phyloP scores from a whole-genome alignment of 2,113 vertebrate species.

The Rhinopomastus cyanomelas region DNA sequence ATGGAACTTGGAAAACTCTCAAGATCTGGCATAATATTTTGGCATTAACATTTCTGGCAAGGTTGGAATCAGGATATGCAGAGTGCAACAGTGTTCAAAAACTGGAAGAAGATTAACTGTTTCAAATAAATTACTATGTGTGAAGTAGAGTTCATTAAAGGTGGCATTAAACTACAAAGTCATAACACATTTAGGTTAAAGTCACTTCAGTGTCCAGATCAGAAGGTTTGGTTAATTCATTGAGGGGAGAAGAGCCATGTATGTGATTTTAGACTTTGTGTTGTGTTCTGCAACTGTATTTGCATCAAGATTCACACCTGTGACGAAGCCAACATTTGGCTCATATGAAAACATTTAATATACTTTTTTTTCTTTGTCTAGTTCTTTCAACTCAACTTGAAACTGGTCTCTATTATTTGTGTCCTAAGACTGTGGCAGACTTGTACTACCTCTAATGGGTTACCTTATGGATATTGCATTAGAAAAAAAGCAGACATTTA shows the following conservation, averaged over 20 bases:
- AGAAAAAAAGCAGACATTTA: slow-evolving; percentile 40
- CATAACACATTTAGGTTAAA: background rate
- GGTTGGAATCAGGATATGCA: background rate
- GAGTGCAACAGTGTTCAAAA: background rate
- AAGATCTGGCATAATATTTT: background rate
- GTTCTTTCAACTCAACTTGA: background rate
- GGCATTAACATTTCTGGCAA: background rate
- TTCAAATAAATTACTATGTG: background rate
- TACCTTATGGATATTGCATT: background rate
- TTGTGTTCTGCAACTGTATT: background rate
- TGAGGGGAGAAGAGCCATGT: background rate
- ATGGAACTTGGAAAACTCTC: background rate
- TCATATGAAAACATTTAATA: background rate
- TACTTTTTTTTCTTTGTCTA: background rate
- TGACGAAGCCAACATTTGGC: background rate
- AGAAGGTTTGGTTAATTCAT: background rate
- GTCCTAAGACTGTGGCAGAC: background rate
- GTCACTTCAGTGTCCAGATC: background rate
- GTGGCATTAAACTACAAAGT: background rate
- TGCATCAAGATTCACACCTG: background rate
- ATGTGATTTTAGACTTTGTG: background rate
- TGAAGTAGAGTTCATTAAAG: background rate
- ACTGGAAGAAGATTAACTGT: background rate
- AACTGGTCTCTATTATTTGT: background rate
- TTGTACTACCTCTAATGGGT: background rate